These are phyloP conservation scores for Eristalis pertinax DNA, from an alignment of 2,888 invertebrate genomes.

Conservation along the genomic window DNA sequence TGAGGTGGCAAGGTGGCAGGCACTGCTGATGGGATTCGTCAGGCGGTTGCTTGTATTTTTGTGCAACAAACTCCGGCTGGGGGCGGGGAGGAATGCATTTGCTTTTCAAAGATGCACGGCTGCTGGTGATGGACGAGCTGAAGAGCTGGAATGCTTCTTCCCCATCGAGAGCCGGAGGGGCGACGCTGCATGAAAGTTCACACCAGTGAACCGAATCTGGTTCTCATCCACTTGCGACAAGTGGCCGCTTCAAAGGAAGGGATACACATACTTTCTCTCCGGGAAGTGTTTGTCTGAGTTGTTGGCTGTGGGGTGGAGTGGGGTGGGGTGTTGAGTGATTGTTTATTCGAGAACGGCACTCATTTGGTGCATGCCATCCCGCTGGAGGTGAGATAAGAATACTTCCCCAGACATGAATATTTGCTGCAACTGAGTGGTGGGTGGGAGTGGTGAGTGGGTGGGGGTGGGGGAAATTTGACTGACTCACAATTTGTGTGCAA, in stretches of 20 bases:
- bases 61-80: background rate
- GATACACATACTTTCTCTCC: background rate
- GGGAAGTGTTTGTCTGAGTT: background rate
- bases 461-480: background rate
- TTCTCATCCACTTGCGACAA: background rate
- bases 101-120: background rate
- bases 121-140: background rate
- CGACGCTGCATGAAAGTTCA: background rate
- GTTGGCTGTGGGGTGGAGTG: background rate
- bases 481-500: background rate
- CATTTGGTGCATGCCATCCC: background rate
- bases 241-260: background rate
- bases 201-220: background rate
- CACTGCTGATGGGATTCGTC: background rate
- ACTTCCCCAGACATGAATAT: background rate
- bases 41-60: background rate
- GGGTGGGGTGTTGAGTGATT: background rate
- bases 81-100: background rate
- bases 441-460: no score
- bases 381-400: background rate
- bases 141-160: background rate
- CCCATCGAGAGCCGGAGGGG: no score
- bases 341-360: background rate
- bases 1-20: no score
- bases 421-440: no score